phyloP scores from a whole-genome alignment of 2,888 invertebrate species.

The Pyralis farinalis region DNA sequence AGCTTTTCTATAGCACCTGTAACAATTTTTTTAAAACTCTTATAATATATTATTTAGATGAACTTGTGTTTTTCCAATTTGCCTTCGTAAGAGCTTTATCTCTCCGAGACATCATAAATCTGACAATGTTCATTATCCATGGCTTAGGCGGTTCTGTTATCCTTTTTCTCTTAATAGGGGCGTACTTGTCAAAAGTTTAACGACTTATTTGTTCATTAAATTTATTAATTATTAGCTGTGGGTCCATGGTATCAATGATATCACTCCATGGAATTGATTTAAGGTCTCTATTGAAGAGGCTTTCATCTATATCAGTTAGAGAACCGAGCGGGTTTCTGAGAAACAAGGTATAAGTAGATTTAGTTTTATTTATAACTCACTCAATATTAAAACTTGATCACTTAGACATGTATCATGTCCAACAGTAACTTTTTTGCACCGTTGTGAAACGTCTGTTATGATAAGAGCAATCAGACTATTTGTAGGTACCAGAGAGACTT shows the following conservation, averaged over 20 bases:
- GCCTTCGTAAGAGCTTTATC: conserved; percentile 13
- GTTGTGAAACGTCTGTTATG: background rate
- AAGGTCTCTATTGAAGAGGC: conserved; percentile 1
- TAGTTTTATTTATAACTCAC: conserved; percentile 9
- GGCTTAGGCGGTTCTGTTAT: conserved; percentile 13
- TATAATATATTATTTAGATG: conserved; percentile 11
- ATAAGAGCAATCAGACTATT: conserved; percentile 15
- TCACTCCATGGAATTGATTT: background rate
- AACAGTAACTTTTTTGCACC: background rate
- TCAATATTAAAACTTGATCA: conserved; percentile 10
- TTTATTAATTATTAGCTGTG: conserved; percentile 9
- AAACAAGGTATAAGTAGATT: background rate
- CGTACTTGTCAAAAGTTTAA: conserved; percentile 15
- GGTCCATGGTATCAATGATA: background rate
- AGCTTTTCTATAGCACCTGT: no score
- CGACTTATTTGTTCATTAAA: conserved; percentile 14
- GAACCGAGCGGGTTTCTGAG: background rate
- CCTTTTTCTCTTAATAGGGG: conserved; percentile 9
- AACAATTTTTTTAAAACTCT: no score
- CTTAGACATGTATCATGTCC: conserved; percentile 10
- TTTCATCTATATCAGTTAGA: background rate
- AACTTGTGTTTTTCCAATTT: conserved; percentile 4
- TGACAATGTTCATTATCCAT: conserved; percentile 18
- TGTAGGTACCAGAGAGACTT: no score
- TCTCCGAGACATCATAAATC: conserved; percentile 17